phyloP scores from a whole-genome alignment of 2,113 vertebrate species.

The Poeciliopsis prolifica region DNA sequence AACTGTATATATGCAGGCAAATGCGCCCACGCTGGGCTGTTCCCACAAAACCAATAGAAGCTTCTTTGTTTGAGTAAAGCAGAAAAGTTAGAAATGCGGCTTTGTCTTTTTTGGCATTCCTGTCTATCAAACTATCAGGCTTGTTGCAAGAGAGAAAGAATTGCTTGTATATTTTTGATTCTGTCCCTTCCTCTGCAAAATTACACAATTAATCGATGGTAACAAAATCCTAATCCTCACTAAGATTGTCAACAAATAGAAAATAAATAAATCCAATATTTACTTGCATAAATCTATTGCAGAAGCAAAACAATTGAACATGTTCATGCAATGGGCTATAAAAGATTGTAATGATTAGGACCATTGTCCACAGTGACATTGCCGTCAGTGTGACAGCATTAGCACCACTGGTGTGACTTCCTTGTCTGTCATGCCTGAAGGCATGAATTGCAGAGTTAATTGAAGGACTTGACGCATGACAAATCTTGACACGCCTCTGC shows the following conservation, averaged over 20 bases:
- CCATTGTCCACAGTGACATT: constrained; percentile 16
- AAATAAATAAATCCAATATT: neutral
- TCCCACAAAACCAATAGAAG: constrained; percentile 7
- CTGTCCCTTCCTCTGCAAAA: neutral
- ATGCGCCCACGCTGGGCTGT: constrained; percentile 8
- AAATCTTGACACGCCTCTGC: constrained; percentile 25
- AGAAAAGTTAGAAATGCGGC: constrained; percentile 23
- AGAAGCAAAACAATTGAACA: neutral
- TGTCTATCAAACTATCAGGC: constrained; percentile 43
- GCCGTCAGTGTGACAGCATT: constrained; percentile 20
- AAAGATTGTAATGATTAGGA: neutral
- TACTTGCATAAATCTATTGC: neutral
- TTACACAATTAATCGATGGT: neutral
- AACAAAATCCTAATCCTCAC: constrained; percentile 6
- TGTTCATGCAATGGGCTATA: no score
- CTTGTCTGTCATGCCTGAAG: constrained; percentile 20
- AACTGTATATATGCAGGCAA: constrained; percentile 10
- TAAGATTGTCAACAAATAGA: neutral
- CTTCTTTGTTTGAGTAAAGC: constrained; percentile 20
- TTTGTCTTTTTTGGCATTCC: constrained; percentile 59
- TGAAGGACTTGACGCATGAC: constrained; percentile 21
- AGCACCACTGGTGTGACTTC: constrained; percentile 5
- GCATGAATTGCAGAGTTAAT: constrained; percentile 8
- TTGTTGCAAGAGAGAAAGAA: neutral
- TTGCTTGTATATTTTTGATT: neutral